Evolutionary conservation across 2,888 invertebrate genomes (phyloP), one percentile per base, ranked within the genome.

Genomic region (Drosophila trichaetosa): DNA sequence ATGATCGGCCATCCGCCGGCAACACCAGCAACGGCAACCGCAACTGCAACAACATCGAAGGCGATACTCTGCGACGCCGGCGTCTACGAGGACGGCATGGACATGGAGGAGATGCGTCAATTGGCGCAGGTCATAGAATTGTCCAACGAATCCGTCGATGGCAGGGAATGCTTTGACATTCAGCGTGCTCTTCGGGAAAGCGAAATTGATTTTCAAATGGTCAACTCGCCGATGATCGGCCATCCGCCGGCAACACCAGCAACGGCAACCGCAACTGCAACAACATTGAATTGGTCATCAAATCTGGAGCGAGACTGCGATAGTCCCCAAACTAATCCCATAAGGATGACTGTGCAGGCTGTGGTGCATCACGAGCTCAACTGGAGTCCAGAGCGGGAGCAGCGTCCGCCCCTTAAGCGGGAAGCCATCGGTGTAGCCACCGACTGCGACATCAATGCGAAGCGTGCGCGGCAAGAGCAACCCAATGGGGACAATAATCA

Each of bases 201-300:
- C n/a, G n/a, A n/a, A n/a, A n/a, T n/a, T n/a, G n/a, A n/a, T n/a
- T n/a, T n/a, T n/a, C n/a, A n/a, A 24, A 24, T 24, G 24, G 65
- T 77, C 21, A 82, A 84, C 61, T 91, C 92, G 0, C 91, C 91
- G 0, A 91, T 91, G 90, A 84, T 90, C 56, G 65, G 49, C 2
- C 49, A 57, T 7, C 52, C 51, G 10, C 51, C 61, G 10, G 13
- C 46, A 5, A 16, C 56, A 16, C 29, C 8, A 38, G 8, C n/a
- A n/a, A n/a, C 38, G 7, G 7, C 38, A 38, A 38, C 7, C 7
- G 38, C 18, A 38, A 38, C 13, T 31, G 31, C 31, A 31, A 31
- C 38, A 10, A n/a, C n/a, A n/a, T 38, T n/a, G 38, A n/a, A n/a
- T 38, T n/a, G n/a, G 0, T n/a, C 8, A 38, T n/a, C 38, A 40